These are phyloP conservation scores for Formica exsecta DNA, from an alignment of 1,140 invertebrate genomes.

Conservation along the genomic window DNA sequence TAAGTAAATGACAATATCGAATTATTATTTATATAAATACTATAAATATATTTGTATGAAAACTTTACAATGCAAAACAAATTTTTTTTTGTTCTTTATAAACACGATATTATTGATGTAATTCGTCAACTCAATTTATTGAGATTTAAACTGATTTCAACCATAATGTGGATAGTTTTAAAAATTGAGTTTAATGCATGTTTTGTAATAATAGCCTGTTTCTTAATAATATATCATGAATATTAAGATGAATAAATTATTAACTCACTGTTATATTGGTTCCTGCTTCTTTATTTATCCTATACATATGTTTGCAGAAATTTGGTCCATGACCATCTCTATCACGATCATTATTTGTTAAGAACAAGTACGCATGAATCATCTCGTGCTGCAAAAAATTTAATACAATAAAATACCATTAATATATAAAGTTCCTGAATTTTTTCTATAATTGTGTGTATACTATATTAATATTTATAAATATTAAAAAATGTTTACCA, in stretches of 20 bases:
- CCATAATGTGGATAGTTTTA: neutral
- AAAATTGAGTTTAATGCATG: neutral
- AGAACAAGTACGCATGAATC: slow-evolving; percentile 99
- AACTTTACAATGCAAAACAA: too few species aligned
- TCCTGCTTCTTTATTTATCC: slow-evolving; percentile 95
- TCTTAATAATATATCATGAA: slow-evolving; percentile 10
- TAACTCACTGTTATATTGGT: slow-evolving; percentile 93
- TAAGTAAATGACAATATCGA: too few species aligned
- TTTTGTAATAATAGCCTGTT: neutral
- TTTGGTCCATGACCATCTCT: slow-evolving; percentile 97
- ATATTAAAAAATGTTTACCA: slow-evolving; percentile 87
- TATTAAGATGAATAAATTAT: slow-evolving; percentile 33
- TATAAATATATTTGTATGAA: too few species aligned
- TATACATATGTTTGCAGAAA: slow-evolving; percentile 97
- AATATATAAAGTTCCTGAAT: slow-evolving; percentile 35
- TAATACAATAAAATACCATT: slow-evolving; percentile 69
- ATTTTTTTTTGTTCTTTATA: neutral
- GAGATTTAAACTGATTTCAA: neutral
- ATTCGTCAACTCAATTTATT: neutral
- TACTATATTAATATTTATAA: neutral
- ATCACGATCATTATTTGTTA: slow-evolving; percentile 93
- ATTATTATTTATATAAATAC: too few species aligned
- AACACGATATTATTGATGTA: neutral
- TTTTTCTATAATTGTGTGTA: slow-evolving; percentile 22
- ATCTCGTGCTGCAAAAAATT: slow-evolving; percentile 97